These are phyloP conservation scores for Drosophila meridionalis DNA, from an alignment of 2,888 invertebrate species.

Conservation along the genomic window DNA sequence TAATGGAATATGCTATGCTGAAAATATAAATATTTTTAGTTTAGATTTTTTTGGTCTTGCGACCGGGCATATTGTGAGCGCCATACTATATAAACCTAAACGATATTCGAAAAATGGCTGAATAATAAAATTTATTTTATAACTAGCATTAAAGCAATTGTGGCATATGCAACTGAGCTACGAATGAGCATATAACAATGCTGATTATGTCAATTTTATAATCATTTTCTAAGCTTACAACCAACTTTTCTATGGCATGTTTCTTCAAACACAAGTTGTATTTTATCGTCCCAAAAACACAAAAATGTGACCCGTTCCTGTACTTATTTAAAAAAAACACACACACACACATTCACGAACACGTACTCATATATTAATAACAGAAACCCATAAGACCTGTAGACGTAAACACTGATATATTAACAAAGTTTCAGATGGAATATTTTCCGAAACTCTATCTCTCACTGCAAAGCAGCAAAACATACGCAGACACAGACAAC, in stretches of 20 bases:
- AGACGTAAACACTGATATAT: constrained; percentile 28
- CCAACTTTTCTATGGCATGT: constrained; percentile 21
- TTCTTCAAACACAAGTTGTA: constrained; percentile 14
- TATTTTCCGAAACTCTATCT: constrained; percentile 71
- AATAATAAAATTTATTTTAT: constrained; percentile 53
- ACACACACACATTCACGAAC: constrained; percentile 1
- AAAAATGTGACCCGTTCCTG: constrained; percentile 63
- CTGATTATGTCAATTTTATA: constrained; percentile 60
- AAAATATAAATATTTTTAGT: constrained; percentile 14
- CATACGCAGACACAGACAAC: constrained; percentile 36
- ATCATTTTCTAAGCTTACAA: constrained; percentile 28
- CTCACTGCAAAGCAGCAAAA: constrained; percentile 70
- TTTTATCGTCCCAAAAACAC: constrained; percentile 23
- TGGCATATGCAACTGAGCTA: constrained; percentile 25
- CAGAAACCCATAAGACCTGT: constrained; percentile 31
- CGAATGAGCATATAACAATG: constrained; percentile 36
- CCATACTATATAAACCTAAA: constrained; percentile 50
- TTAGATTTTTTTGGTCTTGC: constrained; percentile 19
- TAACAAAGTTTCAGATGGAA: constrained; percentile 40
- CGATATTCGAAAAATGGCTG: constrained; percentile 39
- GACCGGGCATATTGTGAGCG: constrained; percentile 20
- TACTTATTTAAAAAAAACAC: constrained; percentile 46
- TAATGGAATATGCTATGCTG: constrained; percentile 25
- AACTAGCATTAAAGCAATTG: constrained; percentile 44
- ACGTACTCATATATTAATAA: constrained; percentile 19